Percentiles rank a stretch among this genome's conserved stretches.
Evolutionary conservation across 92 coral and sea anemone species (phyloP).

Genomic region (Palythoa caribaeorum): DNA sequence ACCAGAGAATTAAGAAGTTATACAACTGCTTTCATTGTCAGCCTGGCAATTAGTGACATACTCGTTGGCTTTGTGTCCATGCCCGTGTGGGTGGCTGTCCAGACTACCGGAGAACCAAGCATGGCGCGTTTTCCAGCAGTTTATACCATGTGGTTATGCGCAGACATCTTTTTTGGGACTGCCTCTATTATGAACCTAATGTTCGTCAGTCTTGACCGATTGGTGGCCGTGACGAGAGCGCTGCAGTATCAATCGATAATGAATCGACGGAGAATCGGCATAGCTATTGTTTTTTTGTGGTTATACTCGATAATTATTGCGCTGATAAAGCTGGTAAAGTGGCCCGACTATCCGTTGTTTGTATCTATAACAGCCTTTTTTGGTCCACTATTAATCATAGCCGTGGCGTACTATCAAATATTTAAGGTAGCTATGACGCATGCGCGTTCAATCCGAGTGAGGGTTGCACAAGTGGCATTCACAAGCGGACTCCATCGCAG

Average conservation of each 20-base stretch:
- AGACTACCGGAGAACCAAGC: conserved; percentile 67
- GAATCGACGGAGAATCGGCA: conserved; percentile 60
- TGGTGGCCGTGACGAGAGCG: conserved; percentile 77
- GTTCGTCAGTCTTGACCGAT: conserved; percentile 80
- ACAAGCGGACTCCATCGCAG: conserved; percentile 34
- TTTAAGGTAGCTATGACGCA: conserved; percentile 83
- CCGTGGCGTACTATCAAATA: conserved; percentile 71
- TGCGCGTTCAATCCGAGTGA: conserved; percentile 74
- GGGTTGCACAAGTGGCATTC: conserved; percentile 51
- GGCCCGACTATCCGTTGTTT: conserved; percentile 70
- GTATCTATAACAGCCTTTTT: conserved; percentile 68
- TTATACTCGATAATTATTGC: conserved; percentile 71
- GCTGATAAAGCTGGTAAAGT: conserved; percentile 39
- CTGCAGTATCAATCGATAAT: conserved; percentile 72
- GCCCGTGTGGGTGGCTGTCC: conserved; percentile 77
- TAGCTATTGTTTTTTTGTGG: conserved; percentile 75
- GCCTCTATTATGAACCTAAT: conserved; percentile 82
- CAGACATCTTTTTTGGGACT: conserved; percentile 75
- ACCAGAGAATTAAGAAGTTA: conserved; percentile 77
- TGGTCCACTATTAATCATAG: conserved; percentile 71
- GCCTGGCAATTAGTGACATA: conserved; percentile 74
- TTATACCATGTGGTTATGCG: conserved; percentile 61
- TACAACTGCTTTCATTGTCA: conserved; percentile 79
- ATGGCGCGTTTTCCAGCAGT: conserved; percentile 51
- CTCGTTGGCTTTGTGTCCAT: conserved; percentile 69